Percentiles rank a stretch among this genome's conserved stretches.
These are phyloP conservation scores for Peromyscus polionotus DNA, from an alignment of 2,113 vertebrate species.

Conservation along the genomic window DNA sequence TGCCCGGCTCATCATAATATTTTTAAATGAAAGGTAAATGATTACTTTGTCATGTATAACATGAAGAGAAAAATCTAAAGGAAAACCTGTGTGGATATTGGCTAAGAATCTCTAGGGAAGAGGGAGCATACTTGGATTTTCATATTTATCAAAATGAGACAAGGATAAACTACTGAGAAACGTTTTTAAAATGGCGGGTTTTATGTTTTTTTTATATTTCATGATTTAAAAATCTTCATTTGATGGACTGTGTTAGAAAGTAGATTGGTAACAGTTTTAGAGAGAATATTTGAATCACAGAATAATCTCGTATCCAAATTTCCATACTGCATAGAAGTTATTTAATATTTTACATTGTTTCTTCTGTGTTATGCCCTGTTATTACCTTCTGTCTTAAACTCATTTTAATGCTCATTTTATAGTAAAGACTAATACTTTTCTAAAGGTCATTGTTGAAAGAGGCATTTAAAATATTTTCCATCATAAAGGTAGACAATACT, in stretches of 20 bases:
- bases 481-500: background rate
- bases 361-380: background rate
- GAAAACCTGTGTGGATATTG: background rate
- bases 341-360: background rate
- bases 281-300: background rate
- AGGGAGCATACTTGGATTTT: background rate
- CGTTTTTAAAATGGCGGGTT: background rate
- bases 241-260: background rate
- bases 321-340: background rate
- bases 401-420: background rate
- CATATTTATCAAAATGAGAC: background rate
- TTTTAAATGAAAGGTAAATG: background rate
- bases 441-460: conserved; percentile 29
- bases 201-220: background rate
- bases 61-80: background rate
- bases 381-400: background rate
- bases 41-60: background rate
- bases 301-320: background rate
- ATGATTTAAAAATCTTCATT: background rate
- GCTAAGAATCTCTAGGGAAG: background rate
- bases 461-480: background rate
- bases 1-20: too few relatives aligned
- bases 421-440: background rate
- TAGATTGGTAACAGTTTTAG: background rate
- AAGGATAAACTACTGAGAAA: background rate